Conservation (phyloP, 2,888 invertebrate species). For the Diaprepes abbreviatus region DNA sequence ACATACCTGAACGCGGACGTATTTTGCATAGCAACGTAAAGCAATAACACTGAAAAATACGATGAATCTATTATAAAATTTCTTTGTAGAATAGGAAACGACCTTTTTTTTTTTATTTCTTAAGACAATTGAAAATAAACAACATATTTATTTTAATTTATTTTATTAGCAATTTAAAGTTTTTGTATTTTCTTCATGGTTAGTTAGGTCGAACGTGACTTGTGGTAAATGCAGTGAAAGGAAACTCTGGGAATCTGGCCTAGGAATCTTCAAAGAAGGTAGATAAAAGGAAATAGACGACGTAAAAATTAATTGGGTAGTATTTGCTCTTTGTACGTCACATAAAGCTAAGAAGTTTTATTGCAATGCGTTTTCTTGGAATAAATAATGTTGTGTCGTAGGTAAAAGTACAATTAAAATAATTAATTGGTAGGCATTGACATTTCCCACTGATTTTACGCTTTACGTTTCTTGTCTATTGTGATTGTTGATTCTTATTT, state of each 20-base stretch:
- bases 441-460: no score
- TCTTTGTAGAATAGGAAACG: no score
- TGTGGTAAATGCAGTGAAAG: conserved; percentile 31
- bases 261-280: conserved; percentile 33
- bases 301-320: conserved; percentile 38
- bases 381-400: not conserved
- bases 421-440: not conserved
- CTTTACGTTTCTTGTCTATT: no score
- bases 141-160: conserved; percentile 36
- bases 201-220: conserved; percentile 39
- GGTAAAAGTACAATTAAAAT: not conserved
- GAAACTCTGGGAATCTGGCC: conserved; percentile 33
- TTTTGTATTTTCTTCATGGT: conserved; percentile 39
- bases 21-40: conserved; percentile 3
- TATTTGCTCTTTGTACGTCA: conserved; percentile 25
- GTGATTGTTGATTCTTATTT: no score
- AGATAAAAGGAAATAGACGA: conserved; percentile 31
- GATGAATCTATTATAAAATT: conserved; percentile 1
- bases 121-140: conserved; percentile 25
- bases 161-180: conserved; percentile 42
- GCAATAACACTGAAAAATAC: conserved; percentile 1
- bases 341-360: conserved; percentile 32
- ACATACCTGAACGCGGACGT: conserved; percentile 1
- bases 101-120: conserved; percentile 2
- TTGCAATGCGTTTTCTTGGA: not conserved